Percentiles rank a stretch among this genome's conserved stretches.
Conservation (phyloP, 2,113 vertebrate species). For the Antennarius striatus region DNA sequence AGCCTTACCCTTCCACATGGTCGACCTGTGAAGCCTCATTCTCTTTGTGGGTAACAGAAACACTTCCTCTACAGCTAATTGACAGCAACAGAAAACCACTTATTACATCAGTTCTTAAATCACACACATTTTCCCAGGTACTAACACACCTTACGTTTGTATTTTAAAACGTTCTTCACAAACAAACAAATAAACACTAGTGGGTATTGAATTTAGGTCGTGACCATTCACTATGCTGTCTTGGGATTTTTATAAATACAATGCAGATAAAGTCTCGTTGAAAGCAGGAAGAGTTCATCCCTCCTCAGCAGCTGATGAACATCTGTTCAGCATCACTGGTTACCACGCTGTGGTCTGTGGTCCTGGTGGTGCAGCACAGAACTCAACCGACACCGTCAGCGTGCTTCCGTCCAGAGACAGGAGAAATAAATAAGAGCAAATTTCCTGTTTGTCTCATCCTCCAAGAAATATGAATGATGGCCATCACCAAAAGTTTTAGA, state of each 20-base stretch:
- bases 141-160: constrained; percentile 14
- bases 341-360: constrained; percentile 52
- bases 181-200: constrained; percentile 1
- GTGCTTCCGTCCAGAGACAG: constrained; percentile 7
- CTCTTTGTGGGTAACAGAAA: constrained; percentile 53
- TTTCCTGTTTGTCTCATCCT: constrained; percentile 20
- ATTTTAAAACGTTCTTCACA: neutral
- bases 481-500: neutral
- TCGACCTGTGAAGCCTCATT: constrained; percentile 65
- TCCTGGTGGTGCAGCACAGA: constrained; percentile 38
- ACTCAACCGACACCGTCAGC: constrained; percentile 40
- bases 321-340: constrained; percentile 71
- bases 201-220: constrained; percentile 51
- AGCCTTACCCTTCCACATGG: constrained; percentile 65
- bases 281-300: constrained; percentile 55
- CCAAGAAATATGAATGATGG: neutral
- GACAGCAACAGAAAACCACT: constrained; percentile 24
- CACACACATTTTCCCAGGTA: constrained; percentile 1
- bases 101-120: constrained; percentile 43
- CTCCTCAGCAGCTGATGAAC: constrained; percentile 64
- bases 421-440: constrained; percentile 1
- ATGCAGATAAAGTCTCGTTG: constrained; percentile 51
- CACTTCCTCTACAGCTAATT: constrained; percentile 9
- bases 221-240: constrained; percentile 55
- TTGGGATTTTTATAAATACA: constrained; percentile 47